Evolutionary conservation across 2,888 invertebrate species (phyloP), one percentile per base, ranked within the genome.

Genomic region (Apamea anceps): DNA sequence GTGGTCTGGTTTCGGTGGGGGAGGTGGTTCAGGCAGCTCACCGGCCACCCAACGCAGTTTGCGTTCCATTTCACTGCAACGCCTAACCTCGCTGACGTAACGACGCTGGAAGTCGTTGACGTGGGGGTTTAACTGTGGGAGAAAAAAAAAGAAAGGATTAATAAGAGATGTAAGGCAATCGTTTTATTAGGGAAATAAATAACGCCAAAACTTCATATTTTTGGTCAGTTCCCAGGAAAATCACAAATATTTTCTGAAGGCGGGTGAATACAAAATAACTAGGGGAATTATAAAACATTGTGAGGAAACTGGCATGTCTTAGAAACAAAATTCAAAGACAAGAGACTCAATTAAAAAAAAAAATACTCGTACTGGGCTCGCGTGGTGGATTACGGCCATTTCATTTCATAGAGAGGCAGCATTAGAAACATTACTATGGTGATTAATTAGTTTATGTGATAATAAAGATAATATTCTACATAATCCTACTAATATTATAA

Each of bases 1-100:
- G 0, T 94, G 94, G 42, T 94, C 91, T 0, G 92, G 94, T 60
- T 95, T 95, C 0, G 96, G 95, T 42, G 96, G 96, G 2, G 96
- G 96, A 0, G 96, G 96, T 0, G 96, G 95, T 79, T 95, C 95
- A 0, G 96, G 95, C 57, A 97, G 93, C 85, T 97, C 96, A 0
- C 94, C 95, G 62, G 94, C 95, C 72, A 97, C 96, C 95, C 95
- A 97, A 12, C 96, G 93, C 72, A 97, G 92, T 87, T 96, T 96
- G 68, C 97, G 92, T 75, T 97, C 97, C 97, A 97, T 96, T 88
- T 97, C 97, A 81, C 96, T 96, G 92, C 97, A 96, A 60, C 97
- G 90, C 6, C 97, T 90, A n/a, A 97, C 96, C 81, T 97, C 97
- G 42, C 93, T 95, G 81, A 96, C 97, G 88, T 96, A 97, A 1